Base-by-base conservation (phyloP, 2,888 invertebrate species). In the Apodemia mormo region DNA sequence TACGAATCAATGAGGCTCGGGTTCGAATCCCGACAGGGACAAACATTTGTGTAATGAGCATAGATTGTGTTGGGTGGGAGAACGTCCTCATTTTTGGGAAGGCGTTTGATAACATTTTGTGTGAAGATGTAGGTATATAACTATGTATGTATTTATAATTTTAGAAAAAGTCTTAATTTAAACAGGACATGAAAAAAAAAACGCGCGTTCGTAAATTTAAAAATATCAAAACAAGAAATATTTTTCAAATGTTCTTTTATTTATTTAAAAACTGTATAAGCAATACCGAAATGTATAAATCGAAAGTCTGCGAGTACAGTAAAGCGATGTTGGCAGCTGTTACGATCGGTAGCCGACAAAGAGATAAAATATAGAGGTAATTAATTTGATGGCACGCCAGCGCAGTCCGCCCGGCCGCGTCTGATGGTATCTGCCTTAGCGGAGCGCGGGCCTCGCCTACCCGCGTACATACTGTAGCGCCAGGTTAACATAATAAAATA, bases 351-450 rank as follows among this genome's bases (percentile, higher is more conserved):
- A 79, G 80, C 82, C 84, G 84, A 83, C 85, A 84, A 85, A 85
- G 82, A 81, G 79, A 80, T 84, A 82, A 85, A 82, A 83, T 84
- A 84, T 85, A 78, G 81, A 78, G 75, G 83, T 84, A 85, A 86
- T 86, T 85, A 85, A 85, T 85, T 85, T 84, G 85, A 84, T 79
- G 78, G 80, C 79, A 79, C 78, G 77, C 72, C 49, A 49, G 49
- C 77, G 78, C 76, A 77, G 74, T 77, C 76, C 71, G 69, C 71
- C 74, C 71, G 74, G 74, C 76, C 76, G 71, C 72, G 49, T 49
- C 75, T 68, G 78, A 79, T 80, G 73, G 77, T 78, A 81, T 79
- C 81, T 71, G 73, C 71, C 72, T 71, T 71, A 71, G 74, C 72
- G 37, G 54, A 10, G 45, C 49, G 64, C 64, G 52, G 14, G 49